These are phyloP conservation scores for Troides oblongomaculatus DNA, from an alignment of 2,888 invertebrate genomes.

Conservation along the genomic window DNA sequence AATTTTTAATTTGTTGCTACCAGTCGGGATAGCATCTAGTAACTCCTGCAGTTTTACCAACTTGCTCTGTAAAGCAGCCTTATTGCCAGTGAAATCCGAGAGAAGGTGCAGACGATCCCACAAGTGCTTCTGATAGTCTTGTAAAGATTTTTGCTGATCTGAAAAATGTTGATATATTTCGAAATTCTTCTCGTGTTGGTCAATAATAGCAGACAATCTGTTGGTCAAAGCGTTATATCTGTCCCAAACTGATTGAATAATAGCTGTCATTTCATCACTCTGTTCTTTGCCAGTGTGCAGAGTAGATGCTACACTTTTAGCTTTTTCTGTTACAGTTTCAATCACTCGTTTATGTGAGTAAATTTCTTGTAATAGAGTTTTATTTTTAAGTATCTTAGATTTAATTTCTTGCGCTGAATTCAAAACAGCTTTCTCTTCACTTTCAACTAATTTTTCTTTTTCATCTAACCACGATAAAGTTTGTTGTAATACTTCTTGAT, in stretches of 20 bases:
- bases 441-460: slow-evolving; percentile 88
- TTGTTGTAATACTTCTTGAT: slow-evolving; percentile 91
- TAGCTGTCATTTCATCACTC: slow-evolving; percentile 83
- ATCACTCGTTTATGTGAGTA: slow-evolving; percentile 93
- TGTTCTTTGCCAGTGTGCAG: slow-evolving; percentile 78
- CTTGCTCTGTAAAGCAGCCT: slow-evolving; percentile 89
- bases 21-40: slow-evolving; percentile 87
- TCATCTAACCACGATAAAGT: slow-evolving; percentile 91
- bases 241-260: slow-evolving; percentile 85
- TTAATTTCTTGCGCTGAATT: slow-evolving; percentile 91
- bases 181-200: slow-evolving; percentile 86
- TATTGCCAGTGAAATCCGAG: slow-evolving; percentile 93
- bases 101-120: slow-evolving; percentile 92
- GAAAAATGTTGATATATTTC: slow-evolving; percentile 93
- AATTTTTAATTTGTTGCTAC: slow-evolving; percentile 87
- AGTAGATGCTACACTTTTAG: slow-evolving; percentile 83
- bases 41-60: slow-evolving; percentile 90
- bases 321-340: slow-evolving; percentile 94
- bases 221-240: slow-evolving; percentile 87
- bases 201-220: slow-evolving; percentile 83
- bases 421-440: slow-evolving; percentile 85
- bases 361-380: slow-evolving; percentile 93
- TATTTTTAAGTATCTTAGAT: slow-evolving; percentile 90
- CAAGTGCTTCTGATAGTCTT: slow-evolving; percentile 93
- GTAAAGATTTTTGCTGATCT: slow-evolving; percentile 91